Percentiles rank a stretch among this genome's conserved stretches.
These are phyloP conservation scores for Falcunculus frontatus DNA, from an alignment of 2,113 vertebrate genomes.

Conservation along the genomic window DNA sequence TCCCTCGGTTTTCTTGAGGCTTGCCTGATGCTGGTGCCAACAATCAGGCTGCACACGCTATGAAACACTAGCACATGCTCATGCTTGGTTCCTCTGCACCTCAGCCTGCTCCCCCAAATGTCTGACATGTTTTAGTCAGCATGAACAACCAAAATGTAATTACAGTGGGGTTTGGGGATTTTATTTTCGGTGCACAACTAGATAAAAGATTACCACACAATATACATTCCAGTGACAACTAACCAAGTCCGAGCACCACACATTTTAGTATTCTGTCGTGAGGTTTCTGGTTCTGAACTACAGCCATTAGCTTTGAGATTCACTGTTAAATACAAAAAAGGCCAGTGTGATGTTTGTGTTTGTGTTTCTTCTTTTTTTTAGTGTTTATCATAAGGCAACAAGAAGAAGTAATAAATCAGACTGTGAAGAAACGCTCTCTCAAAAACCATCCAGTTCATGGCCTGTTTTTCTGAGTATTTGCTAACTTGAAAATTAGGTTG, in stretches of 20 bases:
- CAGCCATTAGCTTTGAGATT: background rate
- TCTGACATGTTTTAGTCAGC: background rate
- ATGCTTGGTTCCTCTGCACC: background rate
- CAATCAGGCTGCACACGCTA: rapidly evolving
- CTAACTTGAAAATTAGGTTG: slow-evolving; percentile 6
- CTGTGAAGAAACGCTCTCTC: slow-evolving; percentile 42
- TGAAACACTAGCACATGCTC: background rate
- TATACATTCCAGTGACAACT: background rate
- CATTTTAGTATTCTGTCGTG: background rate
- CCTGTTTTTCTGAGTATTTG: background rate
- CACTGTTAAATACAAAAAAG: background rate
- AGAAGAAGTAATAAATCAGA: slow-evolving; percentile 43
- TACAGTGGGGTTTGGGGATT: background rate
- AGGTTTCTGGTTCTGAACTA: background rate
- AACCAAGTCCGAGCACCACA: background rate
- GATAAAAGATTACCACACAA: background rate
- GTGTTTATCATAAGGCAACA: background rate
- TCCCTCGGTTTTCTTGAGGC: background rate
- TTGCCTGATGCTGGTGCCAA: background rate
- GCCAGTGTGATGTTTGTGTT: background rate
- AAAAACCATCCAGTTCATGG: slow-evolving; percentile 17
- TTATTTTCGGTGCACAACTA: background rate
- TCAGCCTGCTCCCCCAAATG: background rate
- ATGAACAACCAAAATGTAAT: background rate
- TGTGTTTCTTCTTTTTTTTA: background rate